phyloP scores from a whole-genome alignment of 2,888 invertebrate genomes.

The Entomobrya multifasciata region DNA sequence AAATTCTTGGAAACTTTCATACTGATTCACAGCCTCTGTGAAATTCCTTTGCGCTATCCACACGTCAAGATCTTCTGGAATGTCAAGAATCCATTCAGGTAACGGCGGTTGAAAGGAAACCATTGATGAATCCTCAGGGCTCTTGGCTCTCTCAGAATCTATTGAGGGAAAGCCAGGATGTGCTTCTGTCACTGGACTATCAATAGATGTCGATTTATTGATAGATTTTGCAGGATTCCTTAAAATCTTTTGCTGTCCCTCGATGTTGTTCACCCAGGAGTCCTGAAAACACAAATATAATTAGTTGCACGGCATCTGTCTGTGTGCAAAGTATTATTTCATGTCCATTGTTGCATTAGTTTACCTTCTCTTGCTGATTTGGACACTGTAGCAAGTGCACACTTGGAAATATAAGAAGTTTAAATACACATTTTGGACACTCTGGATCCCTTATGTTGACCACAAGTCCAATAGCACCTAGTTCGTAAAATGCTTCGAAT shows the following conservation, averaged over 20 bases:
- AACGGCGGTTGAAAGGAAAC: conserved; percentile 72
- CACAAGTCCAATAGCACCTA: conserved; percentile 91
- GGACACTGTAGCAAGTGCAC: conserved; percentile 79
- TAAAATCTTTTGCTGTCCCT: conserved; percentile 78
- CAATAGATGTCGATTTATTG: conserved; percentile 66
- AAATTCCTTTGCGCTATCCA: conserved; percentile 97
- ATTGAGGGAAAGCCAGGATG: conserved; percentile 81
- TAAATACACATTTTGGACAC: conserved; percentile 95
- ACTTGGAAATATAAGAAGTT: conserved; percentile 93
- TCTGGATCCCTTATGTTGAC: conserved; percentile 96
- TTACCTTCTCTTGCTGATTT: conserved; percentile 79
- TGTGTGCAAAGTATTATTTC: no score
- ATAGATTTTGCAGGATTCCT: conserved; percentile 76
- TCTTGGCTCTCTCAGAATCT: conserved; percentile 80
- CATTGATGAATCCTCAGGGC: conserved; percentile 78
- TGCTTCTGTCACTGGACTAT: conserved; percentile 82
- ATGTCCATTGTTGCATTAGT: background rate
- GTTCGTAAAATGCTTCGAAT: conserved; percentile 91
- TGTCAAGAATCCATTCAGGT: conserved; percentile 93
- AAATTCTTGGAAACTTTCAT: conserved; percentile 79
- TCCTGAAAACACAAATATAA: no score
- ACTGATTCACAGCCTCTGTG: conserved; percentile 90
- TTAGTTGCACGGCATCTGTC: no score
- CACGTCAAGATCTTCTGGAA: conserved; percentile 96
- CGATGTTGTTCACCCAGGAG: conserved; percentile 78